Conservation (phyloP, 2,797 vertebrate species). For the Cyprinodon diabolis region DNA sequence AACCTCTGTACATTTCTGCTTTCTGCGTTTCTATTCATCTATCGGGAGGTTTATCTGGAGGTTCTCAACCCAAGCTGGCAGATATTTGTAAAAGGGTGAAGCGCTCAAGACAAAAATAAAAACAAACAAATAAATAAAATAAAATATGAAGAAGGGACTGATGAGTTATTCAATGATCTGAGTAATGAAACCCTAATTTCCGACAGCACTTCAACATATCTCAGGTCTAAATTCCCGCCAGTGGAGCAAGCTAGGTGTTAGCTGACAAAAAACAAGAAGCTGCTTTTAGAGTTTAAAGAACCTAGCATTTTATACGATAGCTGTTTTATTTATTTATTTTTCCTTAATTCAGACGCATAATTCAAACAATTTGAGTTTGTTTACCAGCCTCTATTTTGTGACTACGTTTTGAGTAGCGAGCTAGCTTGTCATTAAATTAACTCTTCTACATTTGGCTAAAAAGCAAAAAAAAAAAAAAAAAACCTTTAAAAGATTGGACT, state of each 20-base stretch:
- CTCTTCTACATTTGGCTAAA: background rate
- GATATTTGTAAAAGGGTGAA: too few relatives aligned
- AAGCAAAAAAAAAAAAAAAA: constrained; percentile 14
- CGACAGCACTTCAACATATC: constrained; percentile 14
- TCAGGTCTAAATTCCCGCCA: constrained; percentile 46
- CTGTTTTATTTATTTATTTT: fast-evolving
- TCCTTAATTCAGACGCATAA: background rate
- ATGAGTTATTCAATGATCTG: background rate
- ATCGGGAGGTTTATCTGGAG: too few relatives aligned
- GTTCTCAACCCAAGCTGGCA: too few relatives aligned
- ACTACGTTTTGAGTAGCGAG: background rate
- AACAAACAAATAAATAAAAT: too few relatives aligned
- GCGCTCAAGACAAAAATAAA: background rate
- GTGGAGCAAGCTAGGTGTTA: background rate
- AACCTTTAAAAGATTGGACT: background rate
- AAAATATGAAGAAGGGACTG: too few relatives aligned
- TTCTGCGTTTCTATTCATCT: background rate
- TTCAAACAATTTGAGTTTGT: background rate
- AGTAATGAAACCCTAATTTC: background rate
- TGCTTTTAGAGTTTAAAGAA: fast-evolving
- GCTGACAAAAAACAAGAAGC: fast-evolving
- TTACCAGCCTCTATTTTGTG: background rate
- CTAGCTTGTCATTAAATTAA: background rate
- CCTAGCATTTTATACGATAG: background rate
- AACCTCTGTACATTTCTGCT: background rate